Evolutionary conservation across 2,113 vertebrate species (phyloP).

Genomic region (Brachyistius frenatus): DNA sequence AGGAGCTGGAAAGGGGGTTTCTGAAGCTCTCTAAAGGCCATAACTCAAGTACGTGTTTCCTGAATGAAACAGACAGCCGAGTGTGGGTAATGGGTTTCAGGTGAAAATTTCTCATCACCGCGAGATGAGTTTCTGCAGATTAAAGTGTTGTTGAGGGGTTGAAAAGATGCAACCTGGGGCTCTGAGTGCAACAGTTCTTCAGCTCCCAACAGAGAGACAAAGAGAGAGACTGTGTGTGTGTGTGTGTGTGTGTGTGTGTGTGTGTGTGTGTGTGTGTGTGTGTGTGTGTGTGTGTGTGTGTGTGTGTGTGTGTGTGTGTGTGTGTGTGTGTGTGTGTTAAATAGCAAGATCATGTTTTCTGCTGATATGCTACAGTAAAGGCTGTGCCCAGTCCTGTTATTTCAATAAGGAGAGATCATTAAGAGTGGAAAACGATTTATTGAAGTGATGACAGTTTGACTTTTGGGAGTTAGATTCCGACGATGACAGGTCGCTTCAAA

Average conservation of each 20-base stretch:
- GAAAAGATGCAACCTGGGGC: slow-evolving; percentile 17
- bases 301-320: too few species aligned
- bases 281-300: background rate
- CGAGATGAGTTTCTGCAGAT: slow-evolving; percentile 40
- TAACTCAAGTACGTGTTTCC: slow-evolving; percentile 12
- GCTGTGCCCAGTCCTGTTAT: background rate
- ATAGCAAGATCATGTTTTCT: background rate
- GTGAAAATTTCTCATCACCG: slow-evolving; percentile 49
- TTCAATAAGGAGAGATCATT: too few species aligned
- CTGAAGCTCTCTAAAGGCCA: slow-evolving; percentile 22
- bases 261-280: background rate
- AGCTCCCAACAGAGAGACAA: background rate
- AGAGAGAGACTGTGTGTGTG: background rate
- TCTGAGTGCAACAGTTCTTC: background rate
- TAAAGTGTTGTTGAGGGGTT: slow-evolving; percentile 8
- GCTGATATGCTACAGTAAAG: background rate
- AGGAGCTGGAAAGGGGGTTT: slow-evolving; percentile 18
- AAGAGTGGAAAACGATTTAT: too few species aligned
- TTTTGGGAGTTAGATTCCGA: too few species aligned
- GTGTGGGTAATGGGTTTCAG: slow-evolving; percentile 36
- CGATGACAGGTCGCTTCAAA: too few species aligned
- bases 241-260: too few species aligned
- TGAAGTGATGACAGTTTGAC: too few species aligned
- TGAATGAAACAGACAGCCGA: slow-evolving; percentile 45
- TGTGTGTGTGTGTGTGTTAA: background rate